phyloP scores from a whole-genome alignment of 2,113 vertebrate species.

The Phrynocephalus versicolor region DNA sequence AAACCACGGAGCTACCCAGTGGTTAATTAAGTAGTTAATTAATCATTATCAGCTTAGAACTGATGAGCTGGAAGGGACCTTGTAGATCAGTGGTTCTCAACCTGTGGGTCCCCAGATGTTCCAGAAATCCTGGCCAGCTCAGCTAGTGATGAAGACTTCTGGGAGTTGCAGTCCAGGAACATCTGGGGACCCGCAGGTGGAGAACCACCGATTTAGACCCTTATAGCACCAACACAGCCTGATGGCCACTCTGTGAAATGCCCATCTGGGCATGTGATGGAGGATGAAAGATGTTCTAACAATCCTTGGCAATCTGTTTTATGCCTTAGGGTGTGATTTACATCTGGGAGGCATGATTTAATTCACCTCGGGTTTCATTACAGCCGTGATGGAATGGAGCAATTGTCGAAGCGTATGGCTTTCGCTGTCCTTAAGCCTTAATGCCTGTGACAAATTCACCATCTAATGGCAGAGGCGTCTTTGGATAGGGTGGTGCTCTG shows the following conservation, averaged over 20 bases:
- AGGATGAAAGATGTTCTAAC: not conserved
- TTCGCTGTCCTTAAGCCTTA: not conserved
- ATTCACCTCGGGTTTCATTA: slow-evolving; percentile 1
- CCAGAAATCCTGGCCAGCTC: too few relatives aligned
- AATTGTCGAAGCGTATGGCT: not conserved
- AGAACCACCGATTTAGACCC: too few relatives aligned
- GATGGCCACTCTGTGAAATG: not conserved
- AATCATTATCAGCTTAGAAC: too few relatives aligned
- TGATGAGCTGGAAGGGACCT: too few relatives aligned
- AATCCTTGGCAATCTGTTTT: slow-evolving; percentile 1
- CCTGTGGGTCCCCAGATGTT: too few relatives aligned
- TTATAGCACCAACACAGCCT: not conserved
- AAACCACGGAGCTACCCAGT: too few relatives aligned
- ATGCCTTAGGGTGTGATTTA: not conserved
- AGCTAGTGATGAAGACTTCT: too few relatives aligned
- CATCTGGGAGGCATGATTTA: not conserved
- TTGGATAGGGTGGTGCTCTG: not conserved
- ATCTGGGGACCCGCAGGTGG: too few relatives aligned
- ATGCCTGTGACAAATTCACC: slow-evolving; percentile 1
- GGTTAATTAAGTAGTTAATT: too few relatives aligned
- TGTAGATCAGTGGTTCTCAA: too few relatives aligned
- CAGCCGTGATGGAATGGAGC: not conserved
- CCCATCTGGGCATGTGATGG: not conserved
- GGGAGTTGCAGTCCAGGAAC: too few relatives aligned
- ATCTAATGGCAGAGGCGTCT: not conserved